Percentiles rank a stretch among this genome's conserved stretches.
phyloP scores from a whole-genome alignment of 2,113 vertebrate species.

The Bos javanicus region DNA sequence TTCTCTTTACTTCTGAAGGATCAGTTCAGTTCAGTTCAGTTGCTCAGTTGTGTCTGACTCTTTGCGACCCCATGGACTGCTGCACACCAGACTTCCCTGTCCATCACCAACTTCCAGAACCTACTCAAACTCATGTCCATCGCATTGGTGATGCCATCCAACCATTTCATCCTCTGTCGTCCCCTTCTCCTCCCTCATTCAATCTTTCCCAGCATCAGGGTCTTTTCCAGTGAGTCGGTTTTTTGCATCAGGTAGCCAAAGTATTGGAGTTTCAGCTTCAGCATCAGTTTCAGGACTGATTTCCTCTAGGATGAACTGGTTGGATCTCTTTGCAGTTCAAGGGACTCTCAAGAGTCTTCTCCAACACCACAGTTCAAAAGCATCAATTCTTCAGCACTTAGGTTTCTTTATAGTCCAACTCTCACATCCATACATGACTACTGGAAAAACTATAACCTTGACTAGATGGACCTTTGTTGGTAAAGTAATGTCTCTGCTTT shows the following conservation, averaged over 20 bases:
- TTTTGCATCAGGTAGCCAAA: background rate
- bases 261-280: background rate
- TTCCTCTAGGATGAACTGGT: background rate
- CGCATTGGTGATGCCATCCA: fast-evolving
- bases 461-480: background rate
- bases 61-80: background rate
- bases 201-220: background rate
- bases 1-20: background rate
- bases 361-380: background rate
- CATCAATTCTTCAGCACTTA: fast-evolving
- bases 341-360: background rate
- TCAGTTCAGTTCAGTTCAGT: background rate
- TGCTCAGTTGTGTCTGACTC: fast-evolving
- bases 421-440: background rate
- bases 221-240: background rate
- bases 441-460: background rate
- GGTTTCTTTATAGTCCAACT: background rate
- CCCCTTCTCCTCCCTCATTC: background rate
- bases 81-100: background rate
- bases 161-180: background rate
- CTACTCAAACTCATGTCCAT: background rate
- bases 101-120: background rate
- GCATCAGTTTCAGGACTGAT: background rate
- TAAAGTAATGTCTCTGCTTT: background rate
- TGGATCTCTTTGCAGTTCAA: background rate